Percentiles rank a stretch among this genome's conserved stretches.
Evolutionary conservation across 2,113 vertebrate genomes (phyloP).

Genomic region (Okapia johnstoni): DNA sequence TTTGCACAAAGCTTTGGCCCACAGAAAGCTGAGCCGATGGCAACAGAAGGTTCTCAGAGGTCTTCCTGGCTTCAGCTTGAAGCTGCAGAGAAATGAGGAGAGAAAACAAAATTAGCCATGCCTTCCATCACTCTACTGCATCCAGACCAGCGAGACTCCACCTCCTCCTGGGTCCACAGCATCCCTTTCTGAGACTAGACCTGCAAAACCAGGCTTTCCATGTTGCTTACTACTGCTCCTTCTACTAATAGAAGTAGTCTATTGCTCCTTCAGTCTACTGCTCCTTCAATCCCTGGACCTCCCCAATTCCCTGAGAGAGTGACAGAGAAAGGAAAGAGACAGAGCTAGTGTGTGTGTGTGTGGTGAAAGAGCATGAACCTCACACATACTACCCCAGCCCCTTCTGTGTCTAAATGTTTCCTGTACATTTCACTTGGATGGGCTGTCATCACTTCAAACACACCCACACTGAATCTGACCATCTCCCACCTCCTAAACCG

Average conservation of each 20-base stretch:
- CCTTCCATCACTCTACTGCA: background rate
- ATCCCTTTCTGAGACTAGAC: background rate
- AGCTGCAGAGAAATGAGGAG: constrained; percentile 67
- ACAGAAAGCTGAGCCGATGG: constrained; percentile 56
- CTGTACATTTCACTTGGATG: background rate
- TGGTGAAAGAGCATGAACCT: background rate
- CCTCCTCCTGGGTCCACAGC: background rate
- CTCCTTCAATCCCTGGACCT: background rate
- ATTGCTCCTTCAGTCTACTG: no score
- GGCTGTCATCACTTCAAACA: background rate
- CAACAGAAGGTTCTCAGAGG: constrained; percentile 42
- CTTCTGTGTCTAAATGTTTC: background rate
- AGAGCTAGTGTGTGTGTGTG: background rate
- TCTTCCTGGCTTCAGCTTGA: constrained; percentile 63
- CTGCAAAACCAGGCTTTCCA: background rate
- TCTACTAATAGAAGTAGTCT: no score
- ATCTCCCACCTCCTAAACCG: background rate
- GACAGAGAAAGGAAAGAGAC: background rate
- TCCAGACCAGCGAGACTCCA: accelerated
- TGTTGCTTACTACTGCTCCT: background rate
- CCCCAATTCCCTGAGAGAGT: background rate
- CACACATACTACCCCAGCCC: background rate
- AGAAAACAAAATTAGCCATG: background rate
- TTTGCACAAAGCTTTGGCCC: constrained; percentile 93
- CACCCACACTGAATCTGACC: background rate